Evolutionary conservation across 2,113 vertebrate species (phyloP), one percentile per base, ranked within the genome.

Genomic region (Anthoscopus minutus): DNA sequence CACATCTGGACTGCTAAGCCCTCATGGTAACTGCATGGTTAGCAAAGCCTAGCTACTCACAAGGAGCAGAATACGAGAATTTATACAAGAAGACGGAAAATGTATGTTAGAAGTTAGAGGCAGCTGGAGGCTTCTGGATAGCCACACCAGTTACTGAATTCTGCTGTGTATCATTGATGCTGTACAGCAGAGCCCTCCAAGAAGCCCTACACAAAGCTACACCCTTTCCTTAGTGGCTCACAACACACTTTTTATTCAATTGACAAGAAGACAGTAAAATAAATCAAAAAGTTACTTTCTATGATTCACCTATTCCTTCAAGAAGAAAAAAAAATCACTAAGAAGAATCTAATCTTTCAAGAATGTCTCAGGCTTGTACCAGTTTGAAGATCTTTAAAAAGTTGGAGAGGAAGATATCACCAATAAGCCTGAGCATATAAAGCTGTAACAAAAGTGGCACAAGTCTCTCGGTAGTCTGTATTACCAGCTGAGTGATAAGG

Each of bases 401-500:
- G 95, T 81, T 93, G 96, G 88, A 94, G 85, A 94, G 86, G 94
- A 86, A 93, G 95, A 94, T 96, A 97, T 93, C 93, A 67, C 96
- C 94, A 95, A 94, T 94, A 80, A 92, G 94, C 92, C 88, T 35
- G 76, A 89, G 89, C 85, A 84, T 89, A 85, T 77, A 96, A 89
- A 62, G 91, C 94, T 80, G 84, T 91, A 93, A 94, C 89, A 84
- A 86, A 81, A 80, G 95, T 93, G 97, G 97, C 95, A 94, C 94
- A 33, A 61, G 92, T 95, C 96, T 94, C 96, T 94, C 58, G 25
- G 93, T 86, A 89, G 96, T 84, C 93, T 13, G 57, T 96, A 81
- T 96, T 97, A 96, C 91, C 86, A 54, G 97, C 97, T 97, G 97
- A 98, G 97, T 98, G 98, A 98, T 98, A 98, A 98, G 98, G 97